These are phyloP conservation scores for Amphiprion clarkii DNA, from an alignment of 2,797 vertebrate genomes.

Conservation along the genomic window DNA sequence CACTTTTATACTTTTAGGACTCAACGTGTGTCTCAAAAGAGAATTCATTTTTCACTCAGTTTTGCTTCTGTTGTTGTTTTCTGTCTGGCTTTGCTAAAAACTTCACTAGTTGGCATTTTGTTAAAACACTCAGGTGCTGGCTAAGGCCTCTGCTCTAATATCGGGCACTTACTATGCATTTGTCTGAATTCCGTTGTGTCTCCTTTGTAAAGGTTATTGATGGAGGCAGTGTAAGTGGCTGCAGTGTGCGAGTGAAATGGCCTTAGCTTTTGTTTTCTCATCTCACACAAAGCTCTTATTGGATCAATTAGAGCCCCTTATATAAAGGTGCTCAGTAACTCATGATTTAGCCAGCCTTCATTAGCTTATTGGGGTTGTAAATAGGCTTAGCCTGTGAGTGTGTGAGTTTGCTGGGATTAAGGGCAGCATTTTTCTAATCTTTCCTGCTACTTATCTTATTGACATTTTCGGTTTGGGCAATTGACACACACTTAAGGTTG, in stretches of 20 bases:
- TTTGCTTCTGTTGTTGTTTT: slow-evolving; percentile 42
- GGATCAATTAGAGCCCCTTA: slow-evolving; percentile 75
- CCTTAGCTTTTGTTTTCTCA: slow-evolving; percentile 74
- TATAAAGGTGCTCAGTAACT: slow-evolving; percentile 75
- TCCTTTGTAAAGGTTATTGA: slow-evolving; percentile 73
- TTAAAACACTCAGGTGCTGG: slow-evolving; percentile 48
- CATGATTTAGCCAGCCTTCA: slow-evolving; percentile 76
- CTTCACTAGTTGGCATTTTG: slow-evolving; percentile 25
- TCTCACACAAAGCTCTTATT: slow-evolving; percentile 72
- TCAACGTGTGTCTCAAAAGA: slow-evolving; percentile 8
- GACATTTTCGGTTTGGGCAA: slow-evolving; percentile 32
- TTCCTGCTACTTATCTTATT: slow-evolving; percentile 45
- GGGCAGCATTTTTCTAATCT: slow-evolving; percentile 38
- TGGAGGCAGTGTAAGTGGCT: slow-evolving; percentile 60
- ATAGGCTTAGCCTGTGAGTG: slow-evolving; percentile 55
- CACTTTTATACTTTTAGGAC: slow-evolving; percentile 24
- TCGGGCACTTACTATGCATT: slow-evolving; percentile 61
- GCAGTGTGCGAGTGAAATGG: slow-evolving; percentile 42
- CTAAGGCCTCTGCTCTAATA: slow-evolving; percentile 60
- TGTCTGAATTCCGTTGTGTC: slow-evolving; percentile 62
- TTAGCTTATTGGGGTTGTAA: slow-evolving; percentile 72
- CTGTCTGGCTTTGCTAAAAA: slow-evolving; percentile 39
- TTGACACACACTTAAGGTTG: slow-evolving; percentile 39
- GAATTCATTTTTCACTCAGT: not conserved
- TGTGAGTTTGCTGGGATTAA: slow-evolving; percentile 37